These are phyloP conservation scores for Crocidura indochinensis DNA, from an alignment of 2,797 vertebrate genomes.

Conservation along the genomic window DNA sequence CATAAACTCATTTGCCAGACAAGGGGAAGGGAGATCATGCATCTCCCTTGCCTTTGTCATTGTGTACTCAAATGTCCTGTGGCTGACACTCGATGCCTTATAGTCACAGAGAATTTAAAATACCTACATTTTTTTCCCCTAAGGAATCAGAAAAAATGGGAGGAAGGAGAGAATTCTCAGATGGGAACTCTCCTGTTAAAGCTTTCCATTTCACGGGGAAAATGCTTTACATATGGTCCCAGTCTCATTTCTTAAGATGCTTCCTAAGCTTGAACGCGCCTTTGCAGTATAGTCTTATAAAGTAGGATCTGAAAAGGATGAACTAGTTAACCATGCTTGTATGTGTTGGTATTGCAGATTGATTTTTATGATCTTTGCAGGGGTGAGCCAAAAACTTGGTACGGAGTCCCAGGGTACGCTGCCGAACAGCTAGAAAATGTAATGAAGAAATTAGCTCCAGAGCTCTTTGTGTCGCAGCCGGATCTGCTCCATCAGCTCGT, in stretches of 20 bases:
- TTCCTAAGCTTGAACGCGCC: conserved; percentile 47
- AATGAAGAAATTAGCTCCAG: conserved; percentile 98
- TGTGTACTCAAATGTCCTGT: not conserved
- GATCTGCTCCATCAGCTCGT: conserved; percentile 99
- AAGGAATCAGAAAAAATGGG: not conserved
- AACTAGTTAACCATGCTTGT: conserved; percentile 62
- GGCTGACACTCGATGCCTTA: not conserved
- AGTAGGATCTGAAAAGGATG: conserved; percentile 79
- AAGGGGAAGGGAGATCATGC: no score
- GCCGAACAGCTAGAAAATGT: conserved; percentile 97
- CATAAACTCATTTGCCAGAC: not conserved
- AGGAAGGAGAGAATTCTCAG: not conserved
- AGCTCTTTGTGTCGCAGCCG: conserved; percentile 98
- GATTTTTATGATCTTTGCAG: conserved; percentile 89
- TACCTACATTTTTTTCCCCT: not conserved
- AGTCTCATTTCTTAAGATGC: conserved; percentile 51
- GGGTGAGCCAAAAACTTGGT: conserved; percentile 99
- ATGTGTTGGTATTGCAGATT: conserved; percentile 58
- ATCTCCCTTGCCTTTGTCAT: no score
- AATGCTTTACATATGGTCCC: not conserved
- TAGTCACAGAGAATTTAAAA: not conserved
- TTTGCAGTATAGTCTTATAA: conserved; percentile 62
- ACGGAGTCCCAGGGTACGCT: conserved; percentile 97
- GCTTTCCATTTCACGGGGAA: not conserved
- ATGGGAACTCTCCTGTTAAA: not conserved